Base-by-base conservation (phyloP, 2,797 vertebrate species). In the Fistularia tabacaria region DNA sequence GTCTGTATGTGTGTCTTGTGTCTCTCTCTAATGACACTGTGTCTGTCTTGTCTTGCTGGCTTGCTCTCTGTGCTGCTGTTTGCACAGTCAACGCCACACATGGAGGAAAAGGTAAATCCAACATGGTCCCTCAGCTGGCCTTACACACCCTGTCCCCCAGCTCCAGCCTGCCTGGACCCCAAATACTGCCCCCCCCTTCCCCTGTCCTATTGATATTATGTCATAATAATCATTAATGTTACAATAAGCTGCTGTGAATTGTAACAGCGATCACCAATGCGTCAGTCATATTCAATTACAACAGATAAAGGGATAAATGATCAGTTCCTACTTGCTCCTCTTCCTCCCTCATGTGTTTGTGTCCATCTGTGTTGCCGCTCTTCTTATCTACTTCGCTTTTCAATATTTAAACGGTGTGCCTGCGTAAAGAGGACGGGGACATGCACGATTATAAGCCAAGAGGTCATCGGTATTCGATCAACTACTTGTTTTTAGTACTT, bases 71-170 rank as follows among this genome's bases (percentile, higher is more conserved):
- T 90, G 71, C 92, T 87, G 82, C 89, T 91, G 79, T 91, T 85
- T 93, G 82, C 94, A 78, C 93, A 99, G 95, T 93, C 94, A 95
- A 88, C 95, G 92, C 83, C 94, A 96, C 91, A 91, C 92, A 49
- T 96, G 94, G 96, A 98, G 93, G 92, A 98, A 94, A 94, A 98
- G 96, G 97, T 99, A 98, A 98, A 89, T 87, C 73, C 66, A 80
- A 65, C 62, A 64, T 38, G 71, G 74, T 66, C 57, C 74, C 57
- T 38, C 36, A 46, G 9, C 54, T 62, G 51, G 38, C 66, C 66
- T 49, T 11, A n/a, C 45, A 7, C 41, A 14, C 56, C 56, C 14
- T 43, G 39, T 53, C 38, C 62, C 50, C 68, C 6, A 46, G 37
- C 38, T 54, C 50, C 5, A n/a, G 42, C 77, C 64, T 66, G 72